Conservation (phyloP, 53 echinoderm and acorn worm species). For the Glandiceps talaboti region DNA sequence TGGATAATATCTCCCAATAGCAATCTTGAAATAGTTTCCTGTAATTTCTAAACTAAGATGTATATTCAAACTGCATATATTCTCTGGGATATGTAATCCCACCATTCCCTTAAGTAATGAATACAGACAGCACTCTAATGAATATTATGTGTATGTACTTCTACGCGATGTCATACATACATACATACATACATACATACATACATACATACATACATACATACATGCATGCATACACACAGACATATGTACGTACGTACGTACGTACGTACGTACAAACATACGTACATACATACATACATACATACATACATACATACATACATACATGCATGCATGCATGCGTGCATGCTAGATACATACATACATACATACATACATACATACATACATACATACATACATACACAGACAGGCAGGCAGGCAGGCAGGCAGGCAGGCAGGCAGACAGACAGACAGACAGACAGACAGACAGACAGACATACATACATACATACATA, state of each 20-base stretch:
- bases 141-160: no score
- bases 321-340: conserved; percentile 6
- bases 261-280: conserved; percentile 1
- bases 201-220: conserved; percentile 6
- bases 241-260: not conserved
- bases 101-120: no score
- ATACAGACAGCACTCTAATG: no score
- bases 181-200: conserved; percentile 1
- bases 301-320: conserved; percentile 11
- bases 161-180: no score
- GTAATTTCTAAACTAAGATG: no score
- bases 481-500: not conserved
- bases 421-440: not conserved
- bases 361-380: not conserved
- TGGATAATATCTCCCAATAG: no score
- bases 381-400: not conserved
- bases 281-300: conserved; percentile 8
- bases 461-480: not conserved
- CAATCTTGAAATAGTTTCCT: no score
- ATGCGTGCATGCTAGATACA: not conserved
- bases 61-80: no score
- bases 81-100: no score
- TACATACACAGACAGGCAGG: not conserved
- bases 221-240: not conserved
- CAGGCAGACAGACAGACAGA: not conserved